Evolutionary conservation across 1,140 invertebrate genomes (phyloP).

Genomic region (Zaprionus taronus): DNA sequence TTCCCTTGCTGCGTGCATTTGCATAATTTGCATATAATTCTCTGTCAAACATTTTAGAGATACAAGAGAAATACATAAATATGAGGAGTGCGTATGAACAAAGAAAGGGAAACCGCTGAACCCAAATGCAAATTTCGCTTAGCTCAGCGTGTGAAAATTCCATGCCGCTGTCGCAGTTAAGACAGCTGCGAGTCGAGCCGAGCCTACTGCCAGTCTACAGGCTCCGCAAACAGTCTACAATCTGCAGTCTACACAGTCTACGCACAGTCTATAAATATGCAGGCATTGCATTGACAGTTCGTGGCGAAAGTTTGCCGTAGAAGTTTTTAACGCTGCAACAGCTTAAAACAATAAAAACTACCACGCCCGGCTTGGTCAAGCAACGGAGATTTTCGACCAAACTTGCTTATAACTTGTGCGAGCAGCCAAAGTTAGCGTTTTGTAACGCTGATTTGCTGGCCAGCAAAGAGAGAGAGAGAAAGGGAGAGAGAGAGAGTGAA

Average conservation of each 20-base stretch:
- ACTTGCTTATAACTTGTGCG: slow-evolving; percentile 9
- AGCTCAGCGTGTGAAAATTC: slow-evolving; percentile 62
- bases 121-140: slow-evolving; percentile 59
- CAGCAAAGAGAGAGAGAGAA: not conserved
- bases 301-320: slow-evolving; percentile 43
- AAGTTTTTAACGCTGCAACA: slow-evolving; percentile 57
- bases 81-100: slow-evolving; percentile 1
- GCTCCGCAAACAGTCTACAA: not conserved
- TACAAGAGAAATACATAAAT: slow-evolving; percentile 35
- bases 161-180: slow-evolving; percentile 26
- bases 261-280: slow-evolving; percentile 71
- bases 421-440: slow-evolving; percentile 30
- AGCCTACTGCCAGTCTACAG: not conserved
- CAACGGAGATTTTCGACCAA: slow-evolving; percentile 12
- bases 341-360: slow-evolving; percentile 69
- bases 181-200: slow-evolving; percentile 54
- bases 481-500: not conserved
- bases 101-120: slow-evolving; percentile 36
- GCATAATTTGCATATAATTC: slow-evolving; percentile 78
- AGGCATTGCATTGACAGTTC: slow-evolving; percentile 61
- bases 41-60: slow-evolving; percentile 63
- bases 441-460: slow-evolving; percentile 43
- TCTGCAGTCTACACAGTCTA: not conserved
- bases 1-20: slow-evolving; percentile 51
- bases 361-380: slow-evolving; percentile 15